A percentile compares a stretch with the other conserved stretches of the same genome.
These are phyloP conservation scores for Botia kubotai DNA, from an alignment of 2,797 vertebrate species.

Conservation along the genomic window DNA sequence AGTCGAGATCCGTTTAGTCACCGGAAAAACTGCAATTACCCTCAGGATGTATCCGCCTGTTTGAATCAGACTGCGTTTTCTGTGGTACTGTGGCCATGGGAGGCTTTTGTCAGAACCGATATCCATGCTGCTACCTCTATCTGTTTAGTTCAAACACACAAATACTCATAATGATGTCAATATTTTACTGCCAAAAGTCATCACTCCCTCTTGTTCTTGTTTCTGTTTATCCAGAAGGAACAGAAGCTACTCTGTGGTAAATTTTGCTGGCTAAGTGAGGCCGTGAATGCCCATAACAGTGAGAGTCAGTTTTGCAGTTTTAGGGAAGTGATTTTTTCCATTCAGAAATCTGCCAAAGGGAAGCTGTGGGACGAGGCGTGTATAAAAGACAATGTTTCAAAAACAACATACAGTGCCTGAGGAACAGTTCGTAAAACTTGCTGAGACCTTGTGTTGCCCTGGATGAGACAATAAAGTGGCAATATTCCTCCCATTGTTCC, in stretches of 20 bases:
- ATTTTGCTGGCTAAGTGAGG: neutral
- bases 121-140: neutral
- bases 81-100: slow-evolving; percentile 32
- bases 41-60: slow-evolving; percentile 37
- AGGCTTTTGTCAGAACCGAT: slow-evolving; percentile 28
- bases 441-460: neutral
- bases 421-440: neutral
- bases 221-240: slow-evolving; percentile 33
- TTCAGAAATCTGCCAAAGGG: slow-evolving; percentile 3
- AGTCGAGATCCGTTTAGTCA: slow-evolving; percentile 51
- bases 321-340: neutral
- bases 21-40: slow-evolving; percentile 50
- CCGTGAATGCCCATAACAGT: slow-evolving; percentile 2
- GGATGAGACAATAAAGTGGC: slow-evolving; percentile 22
- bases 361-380: neutral
- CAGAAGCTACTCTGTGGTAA: neutral
- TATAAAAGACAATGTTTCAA: neutral
- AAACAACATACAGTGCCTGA: neutral
- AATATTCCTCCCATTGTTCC: slow-evolving; percentile 1
- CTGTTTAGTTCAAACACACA: slow-evolving; percentile 16
- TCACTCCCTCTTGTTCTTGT: slow-evolving; percentile 24
- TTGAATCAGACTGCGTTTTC: slow-evolving; percentile 33
- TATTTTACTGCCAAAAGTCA: slow-evolving; percentile 26
- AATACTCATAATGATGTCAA: slow-evolving; percentile 30
- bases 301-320: neutral